phyloP scores from a whole-genome alignment of 1,140 invertebrate genomes.

The Drosophila funebris region DNA sequence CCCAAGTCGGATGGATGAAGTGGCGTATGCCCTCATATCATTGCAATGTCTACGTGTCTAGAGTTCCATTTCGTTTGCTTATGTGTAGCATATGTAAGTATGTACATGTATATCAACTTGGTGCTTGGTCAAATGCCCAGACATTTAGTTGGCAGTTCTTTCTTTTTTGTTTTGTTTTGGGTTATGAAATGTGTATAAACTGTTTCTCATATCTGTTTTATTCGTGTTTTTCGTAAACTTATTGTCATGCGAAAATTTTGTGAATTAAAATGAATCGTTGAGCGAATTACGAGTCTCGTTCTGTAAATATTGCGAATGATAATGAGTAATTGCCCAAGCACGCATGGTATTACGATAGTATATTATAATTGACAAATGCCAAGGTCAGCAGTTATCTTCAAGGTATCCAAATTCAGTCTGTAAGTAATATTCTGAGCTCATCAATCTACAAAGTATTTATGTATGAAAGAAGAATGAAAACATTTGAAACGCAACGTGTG shows the following conservation, averaged over 20 bases:
- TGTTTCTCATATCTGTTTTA: constrained; percentile 32
- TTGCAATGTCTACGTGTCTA: constrained; percentile 67
- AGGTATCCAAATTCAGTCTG: neutral
- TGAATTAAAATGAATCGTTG: constrained; percentile 32
- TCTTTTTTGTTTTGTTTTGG: constrained; percentile 9
- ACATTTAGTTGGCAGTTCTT: constrained; percentile 19
- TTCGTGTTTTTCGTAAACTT: constrained; percentile 47
- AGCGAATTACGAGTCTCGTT: constrained; percentile 10
- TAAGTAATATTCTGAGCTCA: neutral
- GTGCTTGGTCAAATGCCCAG: constrained; percentile 42
- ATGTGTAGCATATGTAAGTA: no score
- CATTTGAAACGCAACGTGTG: neutral
- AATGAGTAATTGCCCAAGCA: constrained; percentile 19
- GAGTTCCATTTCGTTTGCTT: constrained; percentile 35
- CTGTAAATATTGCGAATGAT: neutral
- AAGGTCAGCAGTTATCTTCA: constrained; percentile 10
- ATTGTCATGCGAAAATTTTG: constrained; percentile 38
- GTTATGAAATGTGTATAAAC: constrained; percentile 9
- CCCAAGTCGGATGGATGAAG: neutral
- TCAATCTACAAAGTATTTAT: neutral
- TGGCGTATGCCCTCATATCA: constrained; percentile 42
- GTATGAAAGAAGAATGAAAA: neutral
- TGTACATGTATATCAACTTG: constrained; percentile 27
- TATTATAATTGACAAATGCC: constrained; percentile 1
- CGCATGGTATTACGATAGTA: constrained; percentile 12